phyloP scores from a whole-genome alignment of 2,797 vertebrate genomes.

The Ceyx erithaca region DNA sequence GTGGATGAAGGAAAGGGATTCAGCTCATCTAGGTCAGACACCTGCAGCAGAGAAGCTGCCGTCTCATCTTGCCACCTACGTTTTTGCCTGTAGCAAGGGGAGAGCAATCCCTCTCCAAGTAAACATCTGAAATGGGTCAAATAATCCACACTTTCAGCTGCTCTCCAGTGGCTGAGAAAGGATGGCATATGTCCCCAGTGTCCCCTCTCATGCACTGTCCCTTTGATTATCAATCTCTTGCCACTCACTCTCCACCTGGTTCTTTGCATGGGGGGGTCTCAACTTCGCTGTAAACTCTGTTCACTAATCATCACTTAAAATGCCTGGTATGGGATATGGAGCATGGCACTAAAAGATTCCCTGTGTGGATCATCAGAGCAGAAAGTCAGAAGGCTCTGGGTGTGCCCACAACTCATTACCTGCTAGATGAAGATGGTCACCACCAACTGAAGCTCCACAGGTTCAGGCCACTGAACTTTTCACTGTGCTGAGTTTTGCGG shows the following conservation, averaged over 20 bases:
- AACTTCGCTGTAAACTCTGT: accelerated
- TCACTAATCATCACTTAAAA: not conserved
- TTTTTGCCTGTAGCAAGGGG: not conserved
- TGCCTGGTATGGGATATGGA: accelerated
- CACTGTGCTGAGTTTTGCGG: not conserved
- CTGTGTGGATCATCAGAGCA: not conserved
- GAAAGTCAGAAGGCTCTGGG: not conserved
- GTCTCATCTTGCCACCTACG: accelerated
- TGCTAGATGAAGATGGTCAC: not conserved
- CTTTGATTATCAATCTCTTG: not conserved
- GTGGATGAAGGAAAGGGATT: not conserved
- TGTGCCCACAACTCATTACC: not conserved
- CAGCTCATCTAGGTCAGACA: not conserved
- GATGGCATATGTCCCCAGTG: accelerated
- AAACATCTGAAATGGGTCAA: not conserved
- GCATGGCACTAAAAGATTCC: accelerated
- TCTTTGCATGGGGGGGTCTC: not conserved
- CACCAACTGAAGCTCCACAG: not conserved
- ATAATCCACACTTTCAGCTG: not conserved
- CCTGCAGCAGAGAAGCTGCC: accelerated
- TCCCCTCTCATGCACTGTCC: too few species aligned
- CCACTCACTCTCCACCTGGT: not conserved
- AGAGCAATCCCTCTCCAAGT: not conserved
- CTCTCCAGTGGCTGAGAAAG: not conserved
- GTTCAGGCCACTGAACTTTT: not conserved